Evolutionary conservation across 2,113 vertebrate species (phyloP).

Genomic region (Gasterosteus nipponicus): DNA sequence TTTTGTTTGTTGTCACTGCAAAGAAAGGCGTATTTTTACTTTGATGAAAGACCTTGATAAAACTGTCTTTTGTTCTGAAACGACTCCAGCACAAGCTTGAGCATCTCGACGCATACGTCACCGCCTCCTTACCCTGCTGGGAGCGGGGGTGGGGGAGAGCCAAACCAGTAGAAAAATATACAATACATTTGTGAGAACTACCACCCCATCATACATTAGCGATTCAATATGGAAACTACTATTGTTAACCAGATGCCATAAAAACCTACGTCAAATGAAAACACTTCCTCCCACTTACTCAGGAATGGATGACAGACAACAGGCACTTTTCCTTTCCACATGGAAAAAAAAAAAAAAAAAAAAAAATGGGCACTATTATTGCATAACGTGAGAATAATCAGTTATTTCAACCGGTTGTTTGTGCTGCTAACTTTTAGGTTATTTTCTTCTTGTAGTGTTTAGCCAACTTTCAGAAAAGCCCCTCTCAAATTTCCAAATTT

Average conservation of each 20-base stretch:
- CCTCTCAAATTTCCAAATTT: conserved; percentile 14
- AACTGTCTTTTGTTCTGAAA: conserved; percentile 67
- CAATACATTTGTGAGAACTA: conserved; percentile 69
- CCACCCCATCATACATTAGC: conserved; percentile 50
- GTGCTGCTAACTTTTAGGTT: conserved; percentile 40
- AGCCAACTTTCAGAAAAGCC: conserved; percentile 24
- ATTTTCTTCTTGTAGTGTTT: conserved; percentile 10
- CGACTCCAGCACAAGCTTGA: conserved; percentile 51
- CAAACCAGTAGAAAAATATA: conserved; percentile 79
- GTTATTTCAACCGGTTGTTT: conserved; percentile 42
- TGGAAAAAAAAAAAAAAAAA: conserved; percentile 52
- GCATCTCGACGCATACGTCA: conserved; percentile 33
- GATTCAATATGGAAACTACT: conserved; percentile 56
- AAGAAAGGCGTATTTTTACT: conserved; percentile 67
- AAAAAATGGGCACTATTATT: conserved; percentile 63
- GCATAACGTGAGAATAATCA: conserved; percentile 64
- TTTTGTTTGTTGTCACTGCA: conserved; percentile 49
- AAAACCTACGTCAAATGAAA: conserved; percentile 36
- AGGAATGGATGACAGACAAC: conserved; percentile 73
- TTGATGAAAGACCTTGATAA: conserved; percentile 81
- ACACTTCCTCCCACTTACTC: conserved; percentile 42
- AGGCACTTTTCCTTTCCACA: conserved; percentile 81
- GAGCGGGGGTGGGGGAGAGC: conserved; percentile 9
- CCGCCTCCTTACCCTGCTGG: conserved; percentile 42
- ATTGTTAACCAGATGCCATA: conserved; percentile 53